Base-by-base conservation (phyloP, 1,140 invertebrate species). In the Ostrea denselamellosa region DNA sequence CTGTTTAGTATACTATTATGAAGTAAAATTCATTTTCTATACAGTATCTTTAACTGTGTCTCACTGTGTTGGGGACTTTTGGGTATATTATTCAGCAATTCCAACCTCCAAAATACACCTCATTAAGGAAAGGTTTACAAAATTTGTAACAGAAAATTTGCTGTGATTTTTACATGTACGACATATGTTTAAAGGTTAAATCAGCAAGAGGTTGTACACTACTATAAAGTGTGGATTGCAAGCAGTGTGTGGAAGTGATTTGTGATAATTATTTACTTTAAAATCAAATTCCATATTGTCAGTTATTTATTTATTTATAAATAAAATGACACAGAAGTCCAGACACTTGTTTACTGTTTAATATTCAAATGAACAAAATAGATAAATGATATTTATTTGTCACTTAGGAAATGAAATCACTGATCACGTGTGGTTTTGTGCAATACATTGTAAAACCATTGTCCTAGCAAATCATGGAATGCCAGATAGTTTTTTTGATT, bases 191-290 rank as follows among this genome's bases (percentile, higher is more conserved):
- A 28, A 34, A 5, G 7, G n/a, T 77, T 34, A 10, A 14, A 25
- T 12, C 68, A 77, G 68, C 68, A 77, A 34, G 5, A 68, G 4
- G 68, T 77, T 25, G 8, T 44, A 77, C 28, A 10, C 12, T 77
- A 62, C 56, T 62, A 14, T 77, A 34, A 9, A 34, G 68, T 77
- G 68, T 85, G 58, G 58, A 9, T 51, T 85, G 84, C 44, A 19
- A 65, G 84, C 65, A 65, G 44, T 65, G 56, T 85, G 84, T n/a
- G 58, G 28, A 65, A 85, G 51, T 85, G 58, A 34, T 85, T 85
- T 85, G 62, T 85, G 62, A 85, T 65, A 85, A 65, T 44, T 85
- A 65, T 65, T 51, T 65, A 65, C 62, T 44, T 62, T 65, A 85
- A 65, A 65, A 85, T 65, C 58, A 85, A 83, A 83, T 44, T 83